These are phyloP conservation scores for Eupeodes latifasciatus DNA, from an alignment of 2,888 invertebrate genomes.

Conservation along the genomic window DNA sequence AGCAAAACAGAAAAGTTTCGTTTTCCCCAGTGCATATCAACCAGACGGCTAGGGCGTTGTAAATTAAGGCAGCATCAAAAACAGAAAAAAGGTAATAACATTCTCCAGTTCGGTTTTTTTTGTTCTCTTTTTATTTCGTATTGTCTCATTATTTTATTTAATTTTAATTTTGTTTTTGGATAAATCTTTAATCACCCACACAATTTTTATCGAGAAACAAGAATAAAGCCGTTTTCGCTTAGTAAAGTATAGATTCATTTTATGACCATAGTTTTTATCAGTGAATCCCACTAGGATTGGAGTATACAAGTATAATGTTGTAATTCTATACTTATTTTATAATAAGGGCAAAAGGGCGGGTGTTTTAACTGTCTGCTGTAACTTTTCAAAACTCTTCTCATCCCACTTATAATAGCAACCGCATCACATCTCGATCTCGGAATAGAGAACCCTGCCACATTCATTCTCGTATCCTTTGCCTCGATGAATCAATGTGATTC, in stretches of 20 bases:
- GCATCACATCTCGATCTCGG: conserved; percentile 3
- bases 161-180: neutral
- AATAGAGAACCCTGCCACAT: conserved; percentile 33
- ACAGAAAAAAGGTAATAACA: conserved; percentile 32
- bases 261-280: conserved; percentile 28
- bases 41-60: too few species aligned
- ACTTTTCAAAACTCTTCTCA: neutral
- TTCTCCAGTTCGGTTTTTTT: neutral
- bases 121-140: too few species aligned
- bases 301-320: neutral
- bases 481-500: conserved; percentile 71
- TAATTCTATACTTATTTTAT: neutral
- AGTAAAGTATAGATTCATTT: conserved; percentile 40
- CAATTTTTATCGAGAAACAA: conserved; percentile 62
- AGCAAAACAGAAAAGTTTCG: too few species aligned
- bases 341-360: conserved; percentile 26
- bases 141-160: neutral
- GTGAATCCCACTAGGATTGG: neutral
- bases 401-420: neutral
- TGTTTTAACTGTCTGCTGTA: neutral
- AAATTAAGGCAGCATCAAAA: neutral
- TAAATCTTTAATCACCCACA: conserved; percentile 65
- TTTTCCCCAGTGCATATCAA: conserved; percentile 9
- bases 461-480: conserved; percentile 55
- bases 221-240: conserved; percentile 23